phyloP scores from a whole-genome alignment of 2,888 invertebrate species.

The Anthophora plumipes region DNA sequence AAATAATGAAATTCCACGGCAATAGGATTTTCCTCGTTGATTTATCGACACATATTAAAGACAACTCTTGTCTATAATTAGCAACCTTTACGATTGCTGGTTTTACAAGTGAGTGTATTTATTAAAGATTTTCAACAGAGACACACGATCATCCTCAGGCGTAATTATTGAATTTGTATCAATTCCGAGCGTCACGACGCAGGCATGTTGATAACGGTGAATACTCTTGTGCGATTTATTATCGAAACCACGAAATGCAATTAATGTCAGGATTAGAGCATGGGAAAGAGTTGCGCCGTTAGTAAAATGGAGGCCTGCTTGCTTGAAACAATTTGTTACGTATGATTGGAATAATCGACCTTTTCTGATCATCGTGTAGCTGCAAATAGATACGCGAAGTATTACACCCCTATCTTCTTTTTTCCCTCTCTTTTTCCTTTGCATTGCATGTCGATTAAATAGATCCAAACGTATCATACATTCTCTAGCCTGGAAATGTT shows the following conservation, averaged over 20 bases:
- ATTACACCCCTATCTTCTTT: not conserved
- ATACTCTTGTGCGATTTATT: constrained; percentile 48
- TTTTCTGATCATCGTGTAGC: constrained; percentile 3
- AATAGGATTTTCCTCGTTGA: not conserved
- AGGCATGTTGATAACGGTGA: constrained; percentile 28
- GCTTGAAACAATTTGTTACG: constrained; percentile 15
- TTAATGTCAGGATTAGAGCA: constrained; percentile 31
- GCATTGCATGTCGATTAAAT: not conserved
- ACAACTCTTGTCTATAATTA: constrained; percentile 4
- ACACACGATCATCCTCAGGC: not conserved
- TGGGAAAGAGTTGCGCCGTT: constrained; percentile 13
- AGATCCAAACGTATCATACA: not conserved
- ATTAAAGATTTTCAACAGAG: not conserved
- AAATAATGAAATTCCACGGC: not conserved
- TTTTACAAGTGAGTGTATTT: not conserved
- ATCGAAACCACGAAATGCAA: not conserved
- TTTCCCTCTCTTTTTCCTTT: not conserved
- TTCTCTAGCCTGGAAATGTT: not conserved
- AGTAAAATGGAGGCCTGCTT: not conserved
- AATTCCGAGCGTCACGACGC: not conserved
- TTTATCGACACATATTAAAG: constrained; percentile 7
- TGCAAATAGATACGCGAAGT: not conserved
- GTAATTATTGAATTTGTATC: constrained; percentile 44
- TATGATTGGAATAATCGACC: constrained; percentile 19
- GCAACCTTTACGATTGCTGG: not conserved